Percentiles rank a stretch among this genome's conserved stretches.
Conservation (phyloP, 2,113 vertebrate genomes). For the Pandion haliaetus region DNA sequence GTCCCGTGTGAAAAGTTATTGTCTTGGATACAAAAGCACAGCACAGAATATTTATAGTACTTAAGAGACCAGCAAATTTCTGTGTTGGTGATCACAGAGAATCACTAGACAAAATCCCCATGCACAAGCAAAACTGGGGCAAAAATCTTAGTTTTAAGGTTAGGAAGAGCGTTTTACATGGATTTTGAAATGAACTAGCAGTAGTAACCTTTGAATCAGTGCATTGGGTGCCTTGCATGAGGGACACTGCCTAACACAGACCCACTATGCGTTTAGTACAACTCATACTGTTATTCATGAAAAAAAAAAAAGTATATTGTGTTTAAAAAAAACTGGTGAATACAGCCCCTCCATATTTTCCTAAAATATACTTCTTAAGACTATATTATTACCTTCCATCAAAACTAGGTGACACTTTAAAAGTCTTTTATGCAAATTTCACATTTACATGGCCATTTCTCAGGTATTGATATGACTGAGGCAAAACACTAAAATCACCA, state of each 20-base stretch:
- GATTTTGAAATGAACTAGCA: background rate
- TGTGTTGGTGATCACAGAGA: background rate
- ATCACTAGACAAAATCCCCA: background rate
- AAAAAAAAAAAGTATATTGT: background rate
- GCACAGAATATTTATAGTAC: background rate
- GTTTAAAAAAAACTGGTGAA: background rate
- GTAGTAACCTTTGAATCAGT: background rate
- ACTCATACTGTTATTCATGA: background rate
- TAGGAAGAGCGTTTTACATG: background rate
- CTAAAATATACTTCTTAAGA: background rate
- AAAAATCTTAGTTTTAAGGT: background rate
- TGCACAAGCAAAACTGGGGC: background rate
- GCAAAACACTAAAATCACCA: background rate
- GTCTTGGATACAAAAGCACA: background rate
- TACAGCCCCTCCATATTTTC: background rate
- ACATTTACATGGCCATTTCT: background rate
- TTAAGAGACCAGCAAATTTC: background rate
- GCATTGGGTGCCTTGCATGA: background rate
- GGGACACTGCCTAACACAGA: background rate
- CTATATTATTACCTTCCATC: background rate
- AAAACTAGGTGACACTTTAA: background rate
- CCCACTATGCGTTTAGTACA: background rate
- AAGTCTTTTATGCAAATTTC: background rate
- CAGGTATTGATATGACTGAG: background rate
- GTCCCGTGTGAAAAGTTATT: conserved; percentile 2